Conservation (phyloP, 2,888 invertebrate species). For the Tetramorium bicarinatum region DNA sequence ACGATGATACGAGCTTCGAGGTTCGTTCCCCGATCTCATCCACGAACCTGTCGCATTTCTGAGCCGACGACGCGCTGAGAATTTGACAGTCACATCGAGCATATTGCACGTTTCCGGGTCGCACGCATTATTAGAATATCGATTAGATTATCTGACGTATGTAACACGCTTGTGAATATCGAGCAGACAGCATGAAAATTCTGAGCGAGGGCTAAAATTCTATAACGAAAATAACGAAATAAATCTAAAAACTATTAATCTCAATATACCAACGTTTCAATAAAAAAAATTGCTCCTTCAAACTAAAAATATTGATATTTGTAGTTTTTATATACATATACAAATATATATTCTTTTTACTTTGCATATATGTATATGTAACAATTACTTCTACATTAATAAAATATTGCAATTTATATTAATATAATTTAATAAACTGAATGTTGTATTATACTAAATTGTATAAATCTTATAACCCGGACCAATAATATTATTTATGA, state of each 20-base stretch:
- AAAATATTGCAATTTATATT: neutral
- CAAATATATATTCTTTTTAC: neutral
- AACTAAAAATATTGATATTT: neutral
- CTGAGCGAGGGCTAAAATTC: neutral
- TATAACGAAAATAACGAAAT: neutral
- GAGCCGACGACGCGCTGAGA: constrained; percentile 31
- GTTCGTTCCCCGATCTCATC: constrained; percentile 22
- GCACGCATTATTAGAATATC: constrained; percentile 50
- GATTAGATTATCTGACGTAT: constrained; percentile 35
- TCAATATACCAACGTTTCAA: neutral
- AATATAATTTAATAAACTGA: neutral
- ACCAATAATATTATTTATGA: neutral
- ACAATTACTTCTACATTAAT: neutral
- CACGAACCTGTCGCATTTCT: constrained; percentile 26
- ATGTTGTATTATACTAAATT: neutral
- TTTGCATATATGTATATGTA: neutral
- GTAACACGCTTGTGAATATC: constrained; percentile 20
- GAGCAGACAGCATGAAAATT: constrained; percentile 27
- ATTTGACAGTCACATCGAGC: constrained; percentile 51
- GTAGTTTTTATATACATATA: neutral
- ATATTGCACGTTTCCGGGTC: constrained; percentile 43
- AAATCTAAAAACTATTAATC: neutral
- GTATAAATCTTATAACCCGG: neutral
- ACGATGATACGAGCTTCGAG: constrained; percentile 29
- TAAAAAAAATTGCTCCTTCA: neutral